Percentiles rank a stretch among this genome's conserved stretches.
These are phyloP conservation scores for Platycercus adscitus DNA, from an alignment of 2,113 vertebrate species.

Conservation along the genomic window DNA sequence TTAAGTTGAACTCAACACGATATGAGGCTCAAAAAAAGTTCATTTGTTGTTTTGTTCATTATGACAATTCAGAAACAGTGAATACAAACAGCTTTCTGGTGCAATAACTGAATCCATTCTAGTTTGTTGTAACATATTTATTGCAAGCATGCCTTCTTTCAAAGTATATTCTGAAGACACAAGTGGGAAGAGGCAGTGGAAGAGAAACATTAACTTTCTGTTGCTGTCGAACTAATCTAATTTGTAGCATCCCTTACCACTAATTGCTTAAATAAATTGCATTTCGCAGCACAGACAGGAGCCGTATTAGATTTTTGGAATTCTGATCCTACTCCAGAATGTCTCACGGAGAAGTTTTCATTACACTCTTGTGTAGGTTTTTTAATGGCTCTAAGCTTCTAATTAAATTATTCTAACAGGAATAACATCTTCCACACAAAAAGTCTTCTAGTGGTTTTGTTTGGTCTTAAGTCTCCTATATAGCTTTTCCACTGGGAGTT, in stretches of 20 bases:
- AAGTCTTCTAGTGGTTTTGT: not conserved
- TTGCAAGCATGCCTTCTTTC: not conserved
- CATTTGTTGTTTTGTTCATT: not conserved
- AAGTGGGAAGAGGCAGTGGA: not conserved
- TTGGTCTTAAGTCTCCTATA: not conserved
- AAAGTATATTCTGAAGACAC: not conserved
- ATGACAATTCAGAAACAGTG: not conserved
- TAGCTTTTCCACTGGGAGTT: not conserved
- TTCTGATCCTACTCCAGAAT: conserved; percentile 18
- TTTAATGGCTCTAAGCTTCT: conserved; percentile 23
- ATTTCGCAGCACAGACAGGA: conserved; percentile 28
- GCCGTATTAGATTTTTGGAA: conserved; percentile 51
- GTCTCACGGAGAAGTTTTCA: not conserved
- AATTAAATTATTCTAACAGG: conserved; percentile 8
- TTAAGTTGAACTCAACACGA: not conserved
- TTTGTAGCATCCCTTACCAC: conserved; percentile 13
- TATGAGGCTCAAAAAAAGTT: not conserved
- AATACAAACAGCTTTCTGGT: not conserved
- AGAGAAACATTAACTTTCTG: conserved; percentile 1
- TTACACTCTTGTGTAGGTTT: not conserved
- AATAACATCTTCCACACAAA: not conserved
- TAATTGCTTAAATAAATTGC: conserved; percentile 54
- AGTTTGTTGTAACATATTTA: not conserved
- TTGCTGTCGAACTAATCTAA: conserved; percentile 28
- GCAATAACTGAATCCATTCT: not conserved